These are phyloP conservation scores for Bombus turneri DNA, from an alignment of 1,140 invertebrate genomes.

Conservation along the genomic window DNA sequence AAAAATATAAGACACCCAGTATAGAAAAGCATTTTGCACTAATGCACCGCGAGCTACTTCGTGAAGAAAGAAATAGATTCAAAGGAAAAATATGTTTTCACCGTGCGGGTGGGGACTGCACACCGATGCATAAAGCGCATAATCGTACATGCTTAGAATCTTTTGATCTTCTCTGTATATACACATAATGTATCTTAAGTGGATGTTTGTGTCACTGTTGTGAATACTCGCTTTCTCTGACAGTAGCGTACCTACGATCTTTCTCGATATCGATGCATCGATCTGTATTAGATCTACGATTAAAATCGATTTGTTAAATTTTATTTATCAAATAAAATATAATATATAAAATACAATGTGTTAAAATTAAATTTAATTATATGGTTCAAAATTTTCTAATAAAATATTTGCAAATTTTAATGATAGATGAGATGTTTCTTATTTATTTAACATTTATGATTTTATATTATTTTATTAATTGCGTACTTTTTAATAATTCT, in stretches of 20 bases:
- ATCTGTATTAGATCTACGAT: not conserved
- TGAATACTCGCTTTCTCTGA: constrained; percentile 56
- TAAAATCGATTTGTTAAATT: not conserved
- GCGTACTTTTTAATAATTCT: not conserved
- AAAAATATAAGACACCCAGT: not conserved
- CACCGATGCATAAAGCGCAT: constrained; percentile 57
- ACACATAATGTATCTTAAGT: constrained; percentile 43
- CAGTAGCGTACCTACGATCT: constrained; percentile 39
- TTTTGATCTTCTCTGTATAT: constrained; percentile 52
- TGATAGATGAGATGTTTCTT: too few species aligned
- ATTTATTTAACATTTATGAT: not conserved
- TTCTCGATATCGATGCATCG: not conserved
- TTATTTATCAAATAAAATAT: not conserved
- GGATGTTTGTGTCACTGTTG: constrained; percentile 46
- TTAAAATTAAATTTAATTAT: not conserved
- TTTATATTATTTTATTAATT: not conserved
- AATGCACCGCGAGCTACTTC: constrained; percentile 2
- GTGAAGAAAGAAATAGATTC: not conserved
- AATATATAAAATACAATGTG: not conserved
- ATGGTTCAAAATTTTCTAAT: too few species aligned
- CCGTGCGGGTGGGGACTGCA: constrained; percentile 37
- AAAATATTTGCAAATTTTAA: too few species aligned
- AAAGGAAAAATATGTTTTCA: constrained; percentile 55
- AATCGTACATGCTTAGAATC: constrained; percentile 56
- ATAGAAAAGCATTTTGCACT: not conserved